A percentile compares a stretch with the other conserved stretches of the same genome.
phyloP scores from a whole-genome alignment of 2,113 vertebrate genomes.

The Condylura cristata region DNA sequence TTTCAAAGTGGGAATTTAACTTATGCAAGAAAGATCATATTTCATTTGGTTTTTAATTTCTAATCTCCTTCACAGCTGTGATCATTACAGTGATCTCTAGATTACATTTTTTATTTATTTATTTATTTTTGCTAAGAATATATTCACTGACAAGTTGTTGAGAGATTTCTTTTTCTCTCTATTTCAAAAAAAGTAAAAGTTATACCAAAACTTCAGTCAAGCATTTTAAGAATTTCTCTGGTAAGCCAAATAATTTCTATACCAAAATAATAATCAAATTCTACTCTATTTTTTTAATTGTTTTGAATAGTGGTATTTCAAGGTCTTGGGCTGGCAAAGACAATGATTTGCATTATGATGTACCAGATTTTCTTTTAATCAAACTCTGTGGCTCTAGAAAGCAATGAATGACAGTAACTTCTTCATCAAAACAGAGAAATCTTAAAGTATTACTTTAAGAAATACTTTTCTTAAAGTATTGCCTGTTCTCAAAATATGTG shows the following conservation, averaged over 20 bases:
- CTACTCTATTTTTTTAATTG: background rate
- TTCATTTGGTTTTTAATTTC: background rate
- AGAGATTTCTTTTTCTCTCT: background rate
- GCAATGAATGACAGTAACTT: background rate
- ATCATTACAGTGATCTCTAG: background rate
- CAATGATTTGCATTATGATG: background rate
- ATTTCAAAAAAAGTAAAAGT: background rate
- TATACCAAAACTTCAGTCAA: background rate
- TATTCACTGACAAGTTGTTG: background rate
- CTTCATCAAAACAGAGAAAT: background rate
- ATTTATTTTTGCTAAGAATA: conserved; percentile 7
- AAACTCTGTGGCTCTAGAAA: background rate
- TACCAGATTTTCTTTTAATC: background rate
- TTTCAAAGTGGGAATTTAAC: background rate
- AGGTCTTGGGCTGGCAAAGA: background rate
- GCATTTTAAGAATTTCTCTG: background rate
- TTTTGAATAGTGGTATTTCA: background rate
- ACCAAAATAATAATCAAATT: background rate
- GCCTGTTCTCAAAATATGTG: conserved; percentile 11
- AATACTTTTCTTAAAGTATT: conserved; percentile 1
- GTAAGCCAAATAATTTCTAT: background rate
- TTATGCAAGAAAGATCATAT: background rate
- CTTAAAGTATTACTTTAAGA: too few species aligned
- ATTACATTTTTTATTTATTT: background rate
- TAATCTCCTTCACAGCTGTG: background rate